phyloP scores from a whole-genome alignment of 64 coral and sea anemone genomes.

The Catalaphyllia jardinei region DNA sequence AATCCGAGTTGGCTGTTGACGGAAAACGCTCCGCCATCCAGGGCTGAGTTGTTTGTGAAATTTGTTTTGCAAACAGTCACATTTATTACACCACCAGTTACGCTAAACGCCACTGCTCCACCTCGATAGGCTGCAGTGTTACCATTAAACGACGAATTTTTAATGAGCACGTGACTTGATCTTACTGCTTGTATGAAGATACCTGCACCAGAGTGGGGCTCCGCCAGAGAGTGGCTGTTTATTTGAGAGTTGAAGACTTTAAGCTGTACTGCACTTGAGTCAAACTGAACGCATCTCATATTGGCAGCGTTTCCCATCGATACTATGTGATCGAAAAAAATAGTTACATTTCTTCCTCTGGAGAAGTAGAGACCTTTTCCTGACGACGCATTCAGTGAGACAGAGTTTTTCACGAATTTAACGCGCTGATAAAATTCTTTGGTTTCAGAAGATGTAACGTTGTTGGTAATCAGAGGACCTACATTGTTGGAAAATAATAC shows the following conservation, averaged over 20 bases:
- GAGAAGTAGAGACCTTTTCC: background rate
- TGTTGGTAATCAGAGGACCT: conserved; percentile 5
- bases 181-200: background rate
- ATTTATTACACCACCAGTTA: background rate
- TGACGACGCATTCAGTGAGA: background rate
- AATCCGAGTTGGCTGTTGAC: background rate
- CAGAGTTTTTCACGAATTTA: background rate
- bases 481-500: background rate
- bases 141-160: background rate
- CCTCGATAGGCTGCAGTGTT: background rate
- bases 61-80: background rate
- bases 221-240: background rate
- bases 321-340: background rate
- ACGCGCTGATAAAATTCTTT: conserved; percentile 17
- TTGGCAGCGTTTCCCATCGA: background rate
- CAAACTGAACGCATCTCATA: background rate
- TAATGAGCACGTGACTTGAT: background rate
- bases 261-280: background rate
- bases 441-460: background rate
- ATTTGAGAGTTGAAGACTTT: background rate
- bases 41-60: background rate
- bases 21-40: background rate
- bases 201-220: background rate
- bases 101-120: background rate
- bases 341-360: background rate